Conservation (phyloP, 37 sponge, comb jelly and placozoan species). For the Beroe forskalii region DNA sequence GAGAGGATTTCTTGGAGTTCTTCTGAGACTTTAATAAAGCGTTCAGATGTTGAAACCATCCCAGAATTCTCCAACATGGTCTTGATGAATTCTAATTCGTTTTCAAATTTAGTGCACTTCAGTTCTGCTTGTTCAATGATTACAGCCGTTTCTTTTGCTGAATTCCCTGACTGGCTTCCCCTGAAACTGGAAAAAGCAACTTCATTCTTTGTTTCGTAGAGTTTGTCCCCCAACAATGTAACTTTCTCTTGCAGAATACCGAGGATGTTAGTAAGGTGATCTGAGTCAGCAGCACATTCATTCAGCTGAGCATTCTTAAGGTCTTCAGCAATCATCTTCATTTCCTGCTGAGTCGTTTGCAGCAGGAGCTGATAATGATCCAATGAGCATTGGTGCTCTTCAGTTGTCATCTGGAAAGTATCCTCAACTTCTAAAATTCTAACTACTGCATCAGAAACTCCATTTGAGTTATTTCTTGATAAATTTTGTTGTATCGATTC, state of each 20-base stretch:
- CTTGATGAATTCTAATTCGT: slow-evolving; percentile 36
- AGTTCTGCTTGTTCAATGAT: slow-evolving; percentile 53
- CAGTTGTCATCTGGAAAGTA: slow-evolving; percentile 42
- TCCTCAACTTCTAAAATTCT: background rate
- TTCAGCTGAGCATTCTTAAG: background rate
- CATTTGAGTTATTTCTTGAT: background rate
- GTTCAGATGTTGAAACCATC: background rate
- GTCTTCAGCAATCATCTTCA: slow-evolving; percentile 39
- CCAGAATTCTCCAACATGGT: slow-evolving; percentile 11
- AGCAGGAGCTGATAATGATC: slow-evolving; percentile 59
- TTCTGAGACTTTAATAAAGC: slow-evolving; percentile 13
- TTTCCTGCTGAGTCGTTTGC: slow-evolving; percentile 57
- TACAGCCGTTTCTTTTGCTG: background rate
- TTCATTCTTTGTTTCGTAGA: slow-evolving; percentile 39
- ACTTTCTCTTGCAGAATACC: slow-evolving; percentile 54
- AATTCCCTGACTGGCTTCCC: slow-evolving; percentile 5
- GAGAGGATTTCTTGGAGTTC: slow-evolving; percentile 12
- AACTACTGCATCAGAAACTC: background rate
- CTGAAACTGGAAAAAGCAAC: slow-evolving; percentile 23
- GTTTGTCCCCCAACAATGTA: slow-evolving; percentile 29
- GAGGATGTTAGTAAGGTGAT: background rate
- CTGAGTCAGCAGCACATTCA: background rate
- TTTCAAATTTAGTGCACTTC: slow-evolving; percentile 18
- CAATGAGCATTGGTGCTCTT: slow-evolving; percentile 53
- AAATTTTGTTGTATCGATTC: slow-evolving; percentile 25